Percentiles rank a stretch among this genome's conserved stretches.
These are phyloP conservation scores for Pollenia labialis DNA, from an alignment of 2,888 invertebrate species.

Conservation along the genomic window DNA sequence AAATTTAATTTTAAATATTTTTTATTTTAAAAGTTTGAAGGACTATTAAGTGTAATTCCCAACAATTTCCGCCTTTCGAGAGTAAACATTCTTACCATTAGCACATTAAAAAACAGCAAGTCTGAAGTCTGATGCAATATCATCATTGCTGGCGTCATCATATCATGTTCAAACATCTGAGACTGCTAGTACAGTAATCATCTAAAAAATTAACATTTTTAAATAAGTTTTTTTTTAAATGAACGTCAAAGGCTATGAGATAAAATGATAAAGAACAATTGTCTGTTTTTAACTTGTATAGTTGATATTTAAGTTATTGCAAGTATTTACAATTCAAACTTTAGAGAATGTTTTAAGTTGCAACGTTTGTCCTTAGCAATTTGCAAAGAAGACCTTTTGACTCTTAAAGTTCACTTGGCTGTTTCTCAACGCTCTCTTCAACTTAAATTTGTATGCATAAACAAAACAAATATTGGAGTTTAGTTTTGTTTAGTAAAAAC, in stretches of 20 bases:
- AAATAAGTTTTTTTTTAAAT: background rate
- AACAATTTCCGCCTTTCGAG: slow-evolving; percentile 12
- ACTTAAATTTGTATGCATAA: no score
- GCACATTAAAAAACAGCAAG: background rate
- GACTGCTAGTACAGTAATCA: background rate
- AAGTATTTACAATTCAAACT: background rate
- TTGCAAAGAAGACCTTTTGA: background rate
- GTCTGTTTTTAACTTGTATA: background rate
- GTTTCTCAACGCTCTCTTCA: background rate
- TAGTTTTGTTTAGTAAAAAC: background rate
- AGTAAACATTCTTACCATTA: background rate
- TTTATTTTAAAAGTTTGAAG: background rate
- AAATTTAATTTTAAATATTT: background rate
- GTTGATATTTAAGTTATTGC: background rate
- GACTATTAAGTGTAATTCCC: background rate
- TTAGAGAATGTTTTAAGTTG: background rate
- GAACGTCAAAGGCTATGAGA: no score
- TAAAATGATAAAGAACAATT: background rate
- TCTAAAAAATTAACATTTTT: background rate
- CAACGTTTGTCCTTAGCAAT: background rate
- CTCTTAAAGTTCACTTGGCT: background rate
- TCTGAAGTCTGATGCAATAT: background rate
- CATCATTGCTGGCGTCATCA: background rate
- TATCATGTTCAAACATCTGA: background rate
- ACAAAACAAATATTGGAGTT: no score